These are phyloP conservation scores for Gymnopithys bicolor DNA, from an alignment of 2,797 vertebrate genomes.

Conservation along the genomic window DNA sequence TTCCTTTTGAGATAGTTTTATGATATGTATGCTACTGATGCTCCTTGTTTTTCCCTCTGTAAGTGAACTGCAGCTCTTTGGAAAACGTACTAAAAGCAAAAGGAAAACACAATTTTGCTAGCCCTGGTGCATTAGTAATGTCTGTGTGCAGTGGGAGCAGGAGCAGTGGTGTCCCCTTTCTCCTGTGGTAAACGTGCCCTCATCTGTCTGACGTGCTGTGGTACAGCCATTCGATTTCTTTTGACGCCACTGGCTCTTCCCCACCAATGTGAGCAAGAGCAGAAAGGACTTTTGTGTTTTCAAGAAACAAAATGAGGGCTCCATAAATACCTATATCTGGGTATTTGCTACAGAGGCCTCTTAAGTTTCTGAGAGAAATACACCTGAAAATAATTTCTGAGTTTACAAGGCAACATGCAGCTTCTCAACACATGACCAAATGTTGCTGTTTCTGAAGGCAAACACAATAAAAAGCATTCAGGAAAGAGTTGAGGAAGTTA, in stretches of 20 bases:
- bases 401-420: constrained; percentile 16
- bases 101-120: not conserved
- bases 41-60: not conserved
- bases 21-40: not conserved
- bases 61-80: not conserved
- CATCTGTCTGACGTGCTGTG: not conserved
- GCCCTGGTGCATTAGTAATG: not conserved
- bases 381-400: constrained; percentile 37
- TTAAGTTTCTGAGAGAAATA: not conserved
- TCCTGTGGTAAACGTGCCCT: not conserved
- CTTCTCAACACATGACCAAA: constrained; percentile 6
- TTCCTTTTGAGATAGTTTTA: not conserved
- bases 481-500: not conserved
- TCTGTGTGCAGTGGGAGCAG: not conserved
- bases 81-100: not conserved
- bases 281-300: not conserved
- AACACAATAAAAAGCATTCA: constrained; percentile 1
- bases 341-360: not conserved
- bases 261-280: not conserved
- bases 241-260: not conserved
- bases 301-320: not conserved
- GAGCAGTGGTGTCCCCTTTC: not conserved
- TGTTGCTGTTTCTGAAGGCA: not conserved
- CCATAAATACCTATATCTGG: not conserved
- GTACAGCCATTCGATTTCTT: not conserved